phyloP scores from a whole-genome alignment of 2,888 invertebrate species.

The Eupithecia dodoneata region DNA sequence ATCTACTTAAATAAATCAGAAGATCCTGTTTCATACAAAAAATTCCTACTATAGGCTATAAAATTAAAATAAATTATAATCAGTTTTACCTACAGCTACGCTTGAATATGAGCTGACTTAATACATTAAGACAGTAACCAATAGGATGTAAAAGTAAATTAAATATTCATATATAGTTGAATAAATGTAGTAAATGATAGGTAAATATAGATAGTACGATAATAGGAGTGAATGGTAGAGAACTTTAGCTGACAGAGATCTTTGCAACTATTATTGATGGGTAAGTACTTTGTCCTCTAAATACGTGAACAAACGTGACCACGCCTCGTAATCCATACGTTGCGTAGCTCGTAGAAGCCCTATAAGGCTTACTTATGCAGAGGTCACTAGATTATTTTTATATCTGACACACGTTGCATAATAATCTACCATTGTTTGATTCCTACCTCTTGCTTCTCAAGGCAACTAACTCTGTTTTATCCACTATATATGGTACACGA shows the following conservation, averaged over 20 bases:
- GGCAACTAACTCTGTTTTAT: not conserved
- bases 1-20: not conserved
- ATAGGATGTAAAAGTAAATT: no score
- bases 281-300: not conserved
- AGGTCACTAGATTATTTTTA: conserved; percentile 24
- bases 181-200: no score
- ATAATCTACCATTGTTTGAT: conserved; percentile 6
- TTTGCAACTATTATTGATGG: not conserved
- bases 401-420: conserved; percentile 27
- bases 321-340: not conserved
- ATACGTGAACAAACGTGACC: not conserved
- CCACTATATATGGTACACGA: not conserved
- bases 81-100: not conserved
- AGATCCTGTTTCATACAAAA: not conserved
- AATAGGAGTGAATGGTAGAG: not conserved
- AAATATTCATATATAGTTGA: no score
- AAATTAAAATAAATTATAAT: not conserved
- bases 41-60: not conserved
- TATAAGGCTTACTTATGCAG: conserved; percentile 15
- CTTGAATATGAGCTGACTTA: not conserved
- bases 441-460: not conserved
- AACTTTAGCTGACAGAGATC: not conserved
- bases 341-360: conserved; percentile 23
- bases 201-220: no score
- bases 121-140: not conserved